Percentiles rank a stretch among this genome's conserved stretches.
These are phyloP conservation scores for Peromyscus maniculatus DNA, from an alignment of 2,113 vertebrate genomes.

Conservation along the genomic window DNA sequence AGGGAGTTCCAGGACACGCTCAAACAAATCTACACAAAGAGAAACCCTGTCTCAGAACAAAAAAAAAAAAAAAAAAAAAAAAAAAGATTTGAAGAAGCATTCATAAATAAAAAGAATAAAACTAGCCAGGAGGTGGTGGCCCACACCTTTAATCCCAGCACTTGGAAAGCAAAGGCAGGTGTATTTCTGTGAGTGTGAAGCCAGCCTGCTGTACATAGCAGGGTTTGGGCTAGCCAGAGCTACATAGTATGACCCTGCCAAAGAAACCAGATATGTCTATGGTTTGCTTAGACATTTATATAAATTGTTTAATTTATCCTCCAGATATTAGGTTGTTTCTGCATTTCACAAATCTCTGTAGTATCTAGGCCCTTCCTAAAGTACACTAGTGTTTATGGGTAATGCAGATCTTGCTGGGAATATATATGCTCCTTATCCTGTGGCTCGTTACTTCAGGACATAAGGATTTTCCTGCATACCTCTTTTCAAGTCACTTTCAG, in stretches of 20 bases:
- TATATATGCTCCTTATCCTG: background rate
- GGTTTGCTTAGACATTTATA: conserved; percentile 45
- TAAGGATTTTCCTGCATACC: background rate
- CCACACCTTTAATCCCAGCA: background rate
- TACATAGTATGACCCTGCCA: background rate
- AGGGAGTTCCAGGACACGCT: background rate
- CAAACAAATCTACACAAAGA: background rate
- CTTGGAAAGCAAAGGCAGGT: background rate
- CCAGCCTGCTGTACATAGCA: background rate
- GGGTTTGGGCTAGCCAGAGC: background rate
- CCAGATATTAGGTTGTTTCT: conserved; percentile 35
- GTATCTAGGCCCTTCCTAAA: conserved; percentile 42
- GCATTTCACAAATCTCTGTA: conserved; percentile 36
- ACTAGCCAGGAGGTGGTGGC: background rate
- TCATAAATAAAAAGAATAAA: background rate
- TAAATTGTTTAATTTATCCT: background rate
- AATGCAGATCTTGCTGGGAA: background rate
- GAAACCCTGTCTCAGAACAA: background rate
- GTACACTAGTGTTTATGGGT: background rate
- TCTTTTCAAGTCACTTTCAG: conserved; percentile 7
- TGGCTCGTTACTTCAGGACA: conserved; percentile 22
- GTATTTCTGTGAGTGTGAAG: background rate
- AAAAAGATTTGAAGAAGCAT: background rate
- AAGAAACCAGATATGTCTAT: background rate
- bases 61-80: too few species aligned